Percentiles rank a stretch among this genome's conserved stretches.
phyloP scores from a whole-genome alignment of 2,113 vertebrate species.

The Nibea coibor region DNA sequence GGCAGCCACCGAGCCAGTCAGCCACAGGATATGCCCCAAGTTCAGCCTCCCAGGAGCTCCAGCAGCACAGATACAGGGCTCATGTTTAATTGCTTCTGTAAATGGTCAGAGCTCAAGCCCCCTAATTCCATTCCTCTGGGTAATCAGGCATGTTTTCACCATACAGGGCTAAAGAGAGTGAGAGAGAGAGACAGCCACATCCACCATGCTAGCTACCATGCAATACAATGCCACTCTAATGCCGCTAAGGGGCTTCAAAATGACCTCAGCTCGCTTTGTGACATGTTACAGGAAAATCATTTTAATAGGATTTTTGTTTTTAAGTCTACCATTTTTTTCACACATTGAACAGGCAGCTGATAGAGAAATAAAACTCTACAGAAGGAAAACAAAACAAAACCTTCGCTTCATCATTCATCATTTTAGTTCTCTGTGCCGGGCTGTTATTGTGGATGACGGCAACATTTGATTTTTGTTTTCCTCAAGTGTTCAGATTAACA shows the following conservation, averaged over 20 bases:
- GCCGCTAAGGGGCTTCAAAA: conserved; percentile 25
- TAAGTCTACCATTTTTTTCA: conserved; percentile 51
- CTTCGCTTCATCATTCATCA: conserved; percentile 21
- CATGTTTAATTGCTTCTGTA: conserved; percentile 87
- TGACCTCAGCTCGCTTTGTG: conserved; percentile 44
- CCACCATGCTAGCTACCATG: conserved; percentile 43
- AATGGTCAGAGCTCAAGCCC: conserved; percentile 83
- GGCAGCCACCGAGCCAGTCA: conserved; percentile 68
- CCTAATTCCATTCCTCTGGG: conserved; percentile 82
- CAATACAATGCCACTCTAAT: conserved; percentile 33
- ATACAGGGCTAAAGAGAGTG: conserved; percentile 66
- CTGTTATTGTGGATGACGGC: neutral
- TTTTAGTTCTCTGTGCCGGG: conserved; percentile 45
- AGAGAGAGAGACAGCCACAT: conserved; percentile 45
- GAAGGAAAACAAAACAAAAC: conserved; percentile 45
- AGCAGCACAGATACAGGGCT: conserved; percentile 78
- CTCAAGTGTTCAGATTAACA: conserved; percentile 36
- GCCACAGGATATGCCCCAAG: conserved; percentile 81
- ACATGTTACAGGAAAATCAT: conserved; percentile 57
- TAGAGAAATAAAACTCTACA: conserved; percentile 65
- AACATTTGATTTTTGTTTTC: conserved; percentile 17
- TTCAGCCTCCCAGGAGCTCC: conserved; percentile 80
- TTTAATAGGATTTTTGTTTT: conserved; percentile 70
- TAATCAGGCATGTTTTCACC: conserved; percentile 83
- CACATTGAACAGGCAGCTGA: conserved; percentile 71